Base-by-base conservation (phyloP, 2,113 vertebrate species). In the Vulpes vulpes region DNA sequence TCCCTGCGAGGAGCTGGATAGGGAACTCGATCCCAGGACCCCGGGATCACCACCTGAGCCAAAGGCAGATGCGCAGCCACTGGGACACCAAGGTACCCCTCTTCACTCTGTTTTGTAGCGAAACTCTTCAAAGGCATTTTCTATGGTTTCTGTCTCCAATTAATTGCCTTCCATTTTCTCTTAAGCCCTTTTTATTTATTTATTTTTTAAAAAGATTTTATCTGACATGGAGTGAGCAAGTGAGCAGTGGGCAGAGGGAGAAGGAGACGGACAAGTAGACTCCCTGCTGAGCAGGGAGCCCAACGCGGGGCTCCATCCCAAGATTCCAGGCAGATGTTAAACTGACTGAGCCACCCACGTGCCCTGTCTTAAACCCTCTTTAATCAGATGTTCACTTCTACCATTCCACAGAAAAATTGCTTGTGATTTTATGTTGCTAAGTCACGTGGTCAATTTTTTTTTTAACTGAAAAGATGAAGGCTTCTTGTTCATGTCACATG, bases 101-200 rank as follows among this genome's bases (percentile, higher is more conserved):
- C 43, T 94, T 65, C 25, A 73, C 30, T 83, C 51, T 23, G 49
- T 91, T 85, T 91, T 30, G 51, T 95, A 91, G 65, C 87, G 67
- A 51, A 91, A 95, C 59, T 65, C n/a, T 8, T 88, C 25, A 43
- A 32, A 83, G 65, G 30, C 17, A 9, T 67, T 76, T 76, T 59
- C 51, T 30, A 1, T 89, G 57, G n/a, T 65, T 95, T 74, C 32
- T 73, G 19, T 74, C 14, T 32, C 11, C 51, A 89, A 11, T 73
- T 53, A 55, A 55, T 4, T 22, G 27, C 65, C 27, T 32, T 73
- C 67, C 55, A 32, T 82, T 89, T 82, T 81, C 32, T 89, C 78
- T 60, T 71, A 59, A 73, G 53, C 23, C 38, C 23, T 49, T 25
- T 76, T 76, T 76, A 51, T 49, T 43, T 43, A 7, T 43, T 43